Conservation (phyloP, 2,113 vertebrate genomes). For the Perccottus glenii region DNA sequence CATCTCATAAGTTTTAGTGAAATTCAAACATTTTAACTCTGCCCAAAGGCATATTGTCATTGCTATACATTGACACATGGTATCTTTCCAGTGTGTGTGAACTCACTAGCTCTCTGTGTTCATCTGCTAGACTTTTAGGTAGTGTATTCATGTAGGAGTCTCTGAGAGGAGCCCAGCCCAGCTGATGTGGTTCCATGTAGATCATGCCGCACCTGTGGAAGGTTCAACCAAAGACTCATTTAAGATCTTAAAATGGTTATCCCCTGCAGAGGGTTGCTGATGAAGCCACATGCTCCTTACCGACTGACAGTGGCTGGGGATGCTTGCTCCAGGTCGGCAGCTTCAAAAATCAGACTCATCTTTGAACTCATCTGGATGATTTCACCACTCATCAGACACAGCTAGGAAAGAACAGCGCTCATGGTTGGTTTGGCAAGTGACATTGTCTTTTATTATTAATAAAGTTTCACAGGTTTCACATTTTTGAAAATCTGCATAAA, state of each 20-base stretch:
- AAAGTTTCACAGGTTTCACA: too few relatives aligned
- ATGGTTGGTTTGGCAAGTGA: background rate
- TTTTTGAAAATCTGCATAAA: too few relatives aligned
- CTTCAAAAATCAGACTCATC: slow-evolving; percentile 94
- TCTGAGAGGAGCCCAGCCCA: slow-evolving; percentile 89
- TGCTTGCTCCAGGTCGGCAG: slow-evolving; percentile 93
- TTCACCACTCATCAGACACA: slow-evolving; percentile 94
- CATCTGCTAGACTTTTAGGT: slow-evolving; percentile 67
- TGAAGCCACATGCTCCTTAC: background rate
- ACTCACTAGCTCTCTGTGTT: slow-evolving; percentile 84
- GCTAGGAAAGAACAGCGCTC: slow-evolving; percentile 9
- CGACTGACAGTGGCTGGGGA: slow-evolving; percentile 90
- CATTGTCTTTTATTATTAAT: too few relatives aligned
- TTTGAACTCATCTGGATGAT: slow-evolving; percentile 92
- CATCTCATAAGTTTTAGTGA: too few relatives aligned
- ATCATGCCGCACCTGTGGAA: slow-evolving; percentile 91
- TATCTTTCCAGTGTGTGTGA: slow-evolving; percentile 83
- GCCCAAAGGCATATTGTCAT: too few relatives aligned
- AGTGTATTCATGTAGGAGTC: slow-evolving; percentile 87
- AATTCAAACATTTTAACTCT: too few relatives aligned
- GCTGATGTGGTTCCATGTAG: slow-evolving; percentile 92
- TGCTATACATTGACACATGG: slow-evolving; percentile 24
- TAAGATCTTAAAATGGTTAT: background rate
- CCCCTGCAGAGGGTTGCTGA: background rate
- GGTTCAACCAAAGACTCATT: background rate